Evolutionary conservation across 2,888 invertebrate species (phyloP), one percentile per base, ranked within the genome.

Genomic region (Chrysotoxum bicinctum): DNA sequence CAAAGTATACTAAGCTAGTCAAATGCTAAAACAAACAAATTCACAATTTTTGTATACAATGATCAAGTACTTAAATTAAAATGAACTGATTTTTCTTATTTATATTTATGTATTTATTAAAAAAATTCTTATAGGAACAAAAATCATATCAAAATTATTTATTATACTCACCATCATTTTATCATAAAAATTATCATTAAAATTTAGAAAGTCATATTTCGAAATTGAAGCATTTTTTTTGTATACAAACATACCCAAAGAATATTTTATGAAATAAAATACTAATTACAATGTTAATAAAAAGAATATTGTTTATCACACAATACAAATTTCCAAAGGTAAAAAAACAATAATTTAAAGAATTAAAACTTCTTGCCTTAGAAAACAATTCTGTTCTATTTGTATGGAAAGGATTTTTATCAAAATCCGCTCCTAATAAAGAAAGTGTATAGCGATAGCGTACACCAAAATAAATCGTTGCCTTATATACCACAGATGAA

Each of bases 1-100:
- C 72, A 68, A 82, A 73, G 77, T 82, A 72, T 77, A 58, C 72
- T 48, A 16, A 62, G 45, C 82, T 82, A 82, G 84, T 84, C 84
- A 84, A 75, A 45, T 66, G 75, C 70, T 79, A 9, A 72, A 74
- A 66, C 54, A 58, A 69, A 62, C 6, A 60, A 54, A 69, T n/a
- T 70, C 16, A 21, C 43, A 73, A 72, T 21, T 66, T 72, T 64
- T 37, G 10, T 52, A n/a, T 19, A 35, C 32, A 48, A 66, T 66
- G 16, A 30, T 19, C 43, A 32, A 35, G 50, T 66, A 66, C 50
- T 66, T 64, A 64, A 40, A 60, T 45, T 66, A 14, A 50, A 68
- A 45, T 56, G 77, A 78, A 73, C 82, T 78, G 68, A 73, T 75
- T 81, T 75, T 60, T 50, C 58, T 50, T 50, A 23, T 60, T 35